These are phyloP conservation scores for Leucopsar rothschildi DNA, from an alignment of 2,113 vertebrate species.

Conservation along the genomic window DNA sequence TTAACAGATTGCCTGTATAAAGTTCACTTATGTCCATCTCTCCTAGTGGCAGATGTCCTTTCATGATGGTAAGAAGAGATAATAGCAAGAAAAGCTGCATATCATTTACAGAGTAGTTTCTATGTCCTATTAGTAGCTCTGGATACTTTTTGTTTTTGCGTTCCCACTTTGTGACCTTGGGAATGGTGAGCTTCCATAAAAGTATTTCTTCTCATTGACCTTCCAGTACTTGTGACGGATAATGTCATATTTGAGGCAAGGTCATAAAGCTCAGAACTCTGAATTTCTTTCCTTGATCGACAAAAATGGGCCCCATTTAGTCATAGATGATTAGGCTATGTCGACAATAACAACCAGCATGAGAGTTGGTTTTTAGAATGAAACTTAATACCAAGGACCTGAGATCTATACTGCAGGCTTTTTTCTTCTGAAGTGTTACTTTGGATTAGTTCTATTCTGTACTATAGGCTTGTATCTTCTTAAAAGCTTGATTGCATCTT, in stretches of 20 bases:
- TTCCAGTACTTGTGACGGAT: neutral
- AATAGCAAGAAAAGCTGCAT: neutral
- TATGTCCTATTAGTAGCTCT: neutral
- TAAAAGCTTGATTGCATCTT: neutral
- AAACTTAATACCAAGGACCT: neutral
- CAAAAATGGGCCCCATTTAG: neutral
- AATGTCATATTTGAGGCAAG: neutral
- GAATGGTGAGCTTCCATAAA: neutral
- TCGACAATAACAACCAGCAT: neutral
- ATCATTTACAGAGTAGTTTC: neutral
- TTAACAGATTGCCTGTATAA: constrained; percentile 1
- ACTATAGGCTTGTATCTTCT: neutral
- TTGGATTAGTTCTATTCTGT: neutral
- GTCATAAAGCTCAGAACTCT: neutral
- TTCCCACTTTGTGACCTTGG: neutral
- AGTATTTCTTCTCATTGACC: neutral
- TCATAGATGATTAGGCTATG: neutral
- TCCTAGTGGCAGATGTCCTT: neutral
- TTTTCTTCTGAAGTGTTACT: neutral
- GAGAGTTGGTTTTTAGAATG: neutral
- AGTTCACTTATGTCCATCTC: neutral
- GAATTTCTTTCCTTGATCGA: neutral
- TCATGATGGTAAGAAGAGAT: neutral
- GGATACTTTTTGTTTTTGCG: neutral
- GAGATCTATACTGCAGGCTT: neutral